Conservation (phyloP, 2,113 vertebrate genomes). For the Oryctolagus cuniculus region DNA sequence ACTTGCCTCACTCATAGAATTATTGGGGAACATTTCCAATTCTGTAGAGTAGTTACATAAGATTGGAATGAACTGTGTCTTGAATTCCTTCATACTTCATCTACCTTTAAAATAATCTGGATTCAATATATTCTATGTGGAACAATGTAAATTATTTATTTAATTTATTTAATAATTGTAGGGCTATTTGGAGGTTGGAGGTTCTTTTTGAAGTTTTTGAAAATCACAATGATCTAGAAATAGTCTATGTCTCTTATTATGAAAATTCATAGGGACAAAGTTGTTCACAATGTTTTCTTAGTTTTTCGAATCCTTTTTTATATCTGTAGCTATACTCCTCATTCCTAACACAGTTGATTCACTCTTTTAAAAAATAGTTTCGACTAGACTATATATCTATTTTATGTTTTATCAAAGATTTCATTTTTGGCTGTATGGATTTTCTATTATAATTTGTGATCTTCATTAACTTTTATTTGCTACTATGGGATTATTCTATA, state of each 20-base stretch:
- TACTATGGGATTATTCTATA: not conserved
- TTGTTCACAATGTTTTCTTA: not conserved
- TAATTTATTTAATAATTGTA: not conserved
- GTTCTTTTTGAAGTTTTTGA: constrained; percentile 4
- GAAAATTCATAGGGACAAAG: not conserved
- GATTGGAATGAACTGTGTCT: not conserved
- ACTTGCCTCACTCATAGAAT: not conserved
- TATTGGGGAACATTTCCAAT: not conserved
- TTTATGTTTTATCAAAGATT: not conserved
- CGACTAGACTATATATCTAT: not conserved
- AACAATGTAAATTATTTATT: constrained; percentile 19
- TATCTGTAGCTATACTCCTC: not conserved
- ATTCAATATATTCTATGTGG: not conserved
- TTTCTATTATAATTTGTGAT: not conserved
- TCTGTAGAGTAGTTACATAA: not conserved
- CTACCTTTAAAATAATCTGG: constrained; percentile 28
- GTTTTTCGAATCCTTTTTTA: not conserved
- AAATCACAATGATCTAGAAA: not conserved
- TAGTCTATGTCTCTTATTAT: not conserved
- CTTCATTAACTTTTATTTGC: not conserved
- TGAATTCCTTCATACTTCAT: not conserved
- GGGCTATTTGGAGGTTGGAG: not conserved
- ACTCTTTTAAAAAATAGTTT: not conserved
- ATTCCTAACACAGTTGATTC: not conserved
- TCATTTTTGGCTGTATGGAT: not conserved